Evolutionary conservation across 2,113 vertebrate species (phyloP), one percentile per base, ranked within the genome.

Genomic region (Indicator maculatus): DNA sequence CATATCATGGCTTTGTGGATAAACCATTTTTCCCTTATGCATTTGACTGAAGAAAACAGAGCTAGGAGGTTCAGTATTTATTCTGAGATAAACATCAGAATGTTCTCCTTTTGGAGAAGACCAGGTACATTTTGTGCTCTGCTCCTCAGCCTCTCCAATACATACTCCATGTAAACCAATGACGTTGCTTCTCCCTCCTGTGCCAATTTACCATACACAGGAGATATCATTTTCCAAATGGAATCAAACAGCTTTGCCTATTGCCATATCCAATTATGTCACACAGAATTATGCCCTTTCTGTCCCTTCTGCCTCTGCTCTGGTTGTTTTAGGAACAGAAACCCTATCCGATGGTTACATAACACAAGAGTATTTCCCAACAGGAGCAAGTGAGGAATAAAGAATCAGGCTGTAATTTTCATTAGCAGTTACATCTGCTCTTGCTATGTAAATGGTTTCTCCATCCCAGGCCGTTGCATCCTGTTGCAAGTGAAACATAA

Each of bases 231-330:
- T 86, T 47, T 91, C 85, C 59, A 84, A 96, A 71, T 6, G 70
- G 18, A 93, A 82, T 70, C 66, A 76, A 93, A 59, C 36, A 87
- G 11, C 41, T 76, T 86, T 67, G 71, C 66, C 44, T 70, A 31
- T 6, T 89, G 74, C 89, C 86, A 79, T 28, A 73, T 72, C 63
- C 44, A 92, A 39, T 90, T 88, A 89, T 61, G 36, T 87, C 45
- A 87, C 60, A 56, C 4, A 84, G 70, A 86, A 89, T 71, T 56
- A 91, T 67, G 41, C 83, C 74, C 60, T 93, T 94, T 90, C 84
- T 91, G 71, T 87, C 64, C 84, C 66, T 92, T 92, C 81, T 92
- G 74, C 63, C 76, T 79, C 86, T 85, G 91, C 39, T 67, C 64
- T 73, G 8, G 50, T 41, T 85, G 84, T 66, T 83, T 79, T 12